These are phyloP conservation scores for Saturnia pavonia DNA, from an alignment of 2,888 invertebrate species.

Conservation along the genomic window DNA sequence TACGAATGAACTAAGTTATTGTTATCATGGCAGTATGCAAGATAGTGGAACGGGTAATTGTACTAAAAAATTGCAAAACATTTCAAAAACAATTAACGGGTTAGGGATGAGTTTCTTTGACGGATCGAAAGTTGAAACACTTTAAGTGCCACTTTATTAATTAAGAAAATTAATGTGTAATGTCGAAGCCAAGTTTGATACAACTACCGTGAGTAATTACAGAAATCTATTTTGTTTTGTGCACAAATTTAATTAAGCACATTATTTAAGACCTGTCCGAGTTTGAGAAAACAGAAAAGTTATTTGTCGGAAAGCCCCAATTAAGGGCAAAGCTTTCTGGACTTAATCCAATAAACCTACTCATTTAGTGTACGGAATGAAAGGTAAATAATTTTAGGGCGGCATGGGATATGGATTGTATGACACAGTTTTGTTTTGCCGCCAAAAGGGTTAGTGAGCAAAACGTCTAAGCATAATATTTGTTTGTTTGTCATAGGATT, in stretches of 20 bases:
- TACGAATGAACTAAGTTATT: conserved; percentile 24
- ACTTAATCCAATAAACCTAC: conserved; percentile 81
- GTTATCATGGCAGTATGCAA: background rate
- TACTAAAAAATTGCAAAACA: background rate
- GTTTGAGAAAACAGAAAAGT: conserved; percentile 79
- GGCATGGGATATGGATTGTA: conserved; percentile 47
- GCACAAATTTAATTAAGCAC: conserved; percentile 72
- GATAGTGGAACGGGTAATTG: background rate
- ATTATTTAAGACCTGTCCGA: conserved; percentile 76
- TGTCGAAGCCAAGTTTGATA: conserved; percentile 30
- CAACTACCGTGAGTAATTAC: conserved; percentile 45
- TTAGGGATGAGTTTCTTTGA: background rate
- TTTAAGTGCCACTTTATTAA: conserved; percentile 24
- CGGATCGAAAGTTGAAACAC: conserved; percentile 10
- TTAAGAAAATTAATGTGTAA: conserved; percentile 30
- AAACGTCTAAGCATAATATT: conserved; percentile 32
- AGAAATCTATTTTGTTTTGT: conserved; percentile 56
- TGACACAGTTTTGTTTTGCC: conserved; percentile 53
- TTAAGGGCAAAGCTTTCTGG: conserved; percentile 79
- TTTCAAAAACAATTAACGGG: background rate
- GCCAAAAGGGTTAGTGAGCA: conserved; percentile 44
- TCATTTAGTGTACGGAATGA: conserved; percentile 77
- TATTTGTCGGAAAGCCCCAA: conserved; percentile 79
- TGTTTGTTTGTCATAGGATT: conserved; percentile 34
- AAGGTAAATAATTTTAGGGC: conserved; percentile 78